Evolutionary conservation across 1,140 invertebrate genomes (phyloP).

Genomic region (Reticulitermes speratus): DNA sequence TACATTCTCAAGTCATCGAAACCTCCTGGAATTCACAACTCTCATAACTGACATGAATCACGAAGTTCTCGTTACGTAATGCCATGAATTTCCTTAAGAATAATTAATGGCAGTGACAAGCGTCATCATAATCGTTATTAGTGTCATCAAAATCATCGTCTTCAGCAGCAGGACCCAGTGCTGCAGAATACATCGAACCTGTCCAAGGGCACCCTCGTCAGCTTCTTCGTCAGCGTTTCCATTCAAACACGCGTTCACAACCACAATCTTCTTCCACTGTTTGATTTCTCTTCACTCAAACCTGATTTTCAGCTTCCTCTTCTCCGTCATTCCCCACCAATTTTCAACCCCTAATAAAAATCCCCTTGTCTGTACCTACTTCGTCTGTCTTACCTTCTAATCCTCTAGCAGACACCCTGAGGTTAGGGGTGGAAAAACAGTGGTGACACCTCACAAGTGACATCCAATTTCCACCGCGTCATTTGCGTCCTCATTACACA

Average conservation of each 20-base stretch:
- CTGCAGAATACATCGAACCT: too few species aligned
- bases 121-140: too few species aligned
- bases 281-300: neutral
- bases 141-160: too few species aligned
- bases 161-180: too few species aligned
- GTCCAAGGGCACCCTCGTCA: neutral
- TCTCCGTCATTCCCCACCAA: neutral
- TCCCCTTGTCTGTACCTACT: neutral
- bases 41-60: too few species aligned
- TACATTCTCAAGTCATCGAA: too few species aligned
- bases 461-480: constrained; percentile 51
- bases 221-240: neutral
- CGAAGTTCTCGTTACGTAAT: too few species aligned
- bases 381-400: neutral
- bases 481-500: constrained; percentile 39
- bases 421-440: constrained; percentile 32
- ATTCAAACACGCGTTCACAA: neutral
- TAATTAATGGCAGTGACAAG: too few species aligned
- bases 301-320: neutral
- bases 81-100: too few species aligned
- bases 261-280: neutral
- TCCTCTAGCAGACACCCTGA: neutral
- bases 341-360: constrained; percentile 10
- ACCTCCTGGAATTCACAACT: too few species aligned
- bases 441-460: constrained; percentile 50